Evolutionary conservation across 2,113 vertebrate species (phyloP), one percentile per base, ranked within the genome.

Genomic region (Geococcyx californianus): DNA sequence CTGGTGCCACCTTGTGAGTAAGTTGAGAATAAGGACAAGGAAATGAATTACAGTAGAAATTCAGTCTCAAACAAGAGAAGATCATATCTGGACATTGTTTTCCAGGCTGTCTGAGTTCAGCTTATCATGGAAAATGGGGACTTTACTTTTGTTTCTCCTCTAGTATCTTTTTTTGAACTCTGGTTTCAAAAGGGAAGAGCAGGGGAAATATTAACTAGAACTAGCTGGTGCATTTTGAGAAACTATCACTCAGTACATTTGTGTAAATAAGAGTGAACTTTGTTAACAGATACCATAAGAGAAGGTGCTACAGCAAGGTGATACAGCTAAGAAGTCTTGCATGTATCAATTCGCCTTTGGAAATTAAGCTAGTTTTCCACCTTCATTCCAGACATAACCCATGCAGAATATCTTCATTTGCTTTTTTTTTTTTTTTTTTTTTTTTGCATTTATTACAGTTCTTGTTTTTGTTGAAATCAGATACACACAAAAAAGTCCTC

Each of bases 1-100:
- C 31, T 89, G 40, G 18, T 92, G 93, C 93, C 96, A 92, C 63
- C 95, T 92, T 2, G 80, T 93, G 97, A 68, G 8, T 18, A 25
- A 44, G 0, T 28, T 9, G 10, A 49, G 52, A 83, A 67, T 5
- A 73, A 54, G 9, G 19, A 64, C 16, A 44, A 51, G 7, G 29
- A 51, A 58, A 6, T 4, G 2, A 6, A 8, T 26, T 56, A 6
- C 2, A 5, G 3, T 15, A 33, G 25, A 63, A 55, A 60, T 28
- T 59, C 25, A 14, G 8, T 15, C 2, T 8, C 13, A 33, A 29
- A 19, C 3, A 72, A 17, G 2, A 0, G 0, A 62, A 16, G 15
- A 10, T 18, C 4, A 26, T 42, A 11, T 0, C 12, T 1, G 2
- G 11, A 10, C 13, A 8, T 8, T 25, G 6, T 56, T 90, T 90